Evolutionary conservation across 2,888 invertebrate genomes (phyloP).

Genomic region (Oscheius sp.): DNA sequence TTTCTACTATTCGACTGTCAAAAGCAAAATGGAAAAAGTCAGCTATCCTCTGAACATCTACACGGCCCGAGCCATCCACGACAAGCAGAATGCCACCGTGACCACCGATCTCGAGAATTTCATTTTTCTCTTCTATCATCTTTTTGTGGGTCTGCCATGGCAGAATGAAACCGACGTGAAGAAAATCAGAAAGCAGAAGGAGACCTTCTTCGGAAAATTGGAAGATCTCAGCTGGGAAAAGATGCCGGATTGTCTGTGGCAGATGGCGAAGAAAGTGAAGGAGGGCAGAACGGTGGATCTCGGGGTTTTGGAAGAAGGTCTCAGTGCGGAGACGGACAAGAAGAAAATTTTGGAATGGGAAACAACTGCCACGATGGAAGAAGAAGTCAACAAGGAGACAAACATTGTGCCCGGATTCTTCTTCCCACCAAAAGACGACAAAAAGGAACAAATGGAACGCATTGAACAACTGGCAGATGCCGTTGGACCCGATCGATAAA

Average conservation of each 20-base stretch:
- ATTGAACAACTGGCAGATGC: conserved; percentile 4
- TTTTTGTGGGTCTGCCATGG: conserved; percentile 12
- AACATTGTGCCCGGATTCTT: background rate
- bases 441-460: conserved; percentile 1
- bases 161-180: background rate
- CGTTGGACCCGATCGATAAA: conserved; percentile 8
- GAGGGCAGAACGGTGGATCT: background rate
- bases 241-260: background rate
- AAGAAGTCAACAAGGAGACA: background rate
- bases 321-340: background rate
- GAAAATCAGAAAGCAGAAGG: background rate
- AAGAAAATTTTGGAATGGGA: conserved; percentile 7
- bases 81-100: background rate
- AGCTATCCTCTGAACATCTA: conserved; percentile 22
- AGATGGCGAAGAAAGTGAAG: background rate
- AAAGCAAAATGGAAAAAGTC: background rate
- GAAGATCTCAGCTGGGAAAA: conserved; percentile 2
- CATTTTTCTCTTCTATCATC: conserved; percentile 3
- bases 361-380: background rate
- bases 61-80: background rate
- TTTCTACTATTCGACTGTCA: conserved; percentile 7
- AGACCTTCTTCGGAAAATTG: background rate
- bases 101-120: conserved; percentile 12
- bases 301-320: background rate
- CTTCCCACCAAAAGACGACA: background rate